A percentile compares a stretch with the other conserved stretches of the same genome.
Conservation (phyloP, 92 coral and sea anemone genomes). For the Siderastrea radians region DNA sequence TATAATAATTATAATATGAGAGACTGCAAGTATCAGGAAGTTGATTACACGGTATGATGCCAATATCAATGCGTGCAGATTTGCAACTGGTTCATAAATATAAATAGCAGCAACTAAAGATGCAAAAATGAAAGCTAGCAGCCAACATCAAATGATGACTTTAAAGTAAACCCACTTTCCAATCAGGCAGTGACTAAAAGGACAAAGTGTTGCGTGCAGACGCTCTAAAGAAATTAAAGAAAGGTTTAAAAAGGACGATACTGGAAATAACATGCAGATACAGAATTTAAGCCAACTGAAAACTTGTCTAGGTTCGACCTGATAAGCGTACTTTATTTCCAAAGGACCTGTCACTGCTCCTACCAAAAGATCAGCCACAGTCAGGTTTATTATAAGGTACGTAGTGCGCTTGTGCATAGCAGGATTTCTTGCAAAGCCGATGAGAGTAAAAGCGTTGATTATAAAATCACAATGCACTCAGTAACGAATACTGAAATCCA, state of each 20-base stretch:
- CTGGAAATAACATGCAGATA: too few species aligned
- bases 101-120: accelerated
- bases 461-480: neutral
- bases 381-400: slow-evolving; percentile 2
- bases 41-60: neutral
- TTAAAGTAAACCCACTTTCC: neutral
- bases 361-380: neutral
- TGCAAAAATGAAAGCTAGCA: neutral
- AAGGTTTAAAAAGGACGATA: neutral
- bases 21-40: neutral
- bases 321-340: too few species aligned
- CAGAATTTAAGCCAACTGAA: neutral
- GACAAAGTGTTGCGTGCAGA: slow-evolving; percentile 2
- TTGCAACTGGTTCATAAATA: neutral
- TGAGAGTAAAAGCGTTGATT: neutral
- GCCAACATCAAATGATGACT: neutral
- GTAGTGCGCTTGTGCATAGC: slow-evolving; percentile 16
- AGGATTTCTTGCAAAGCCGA: slow-evolving; percentile 4
- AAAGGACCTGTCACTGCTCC: neutral
- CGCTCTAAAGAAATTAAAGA: neutral
- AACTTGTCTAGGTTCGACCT: too few species aligned
- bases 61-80: too few species aligned
- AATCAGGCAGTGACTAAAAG: neutral
- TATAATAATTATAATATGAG: neutral
- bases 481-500: neutral